Evolutionary conservation across 2,797 vertebrate genomes (phyloP).

Genomic region (Discoglossus pictus): DNA sequence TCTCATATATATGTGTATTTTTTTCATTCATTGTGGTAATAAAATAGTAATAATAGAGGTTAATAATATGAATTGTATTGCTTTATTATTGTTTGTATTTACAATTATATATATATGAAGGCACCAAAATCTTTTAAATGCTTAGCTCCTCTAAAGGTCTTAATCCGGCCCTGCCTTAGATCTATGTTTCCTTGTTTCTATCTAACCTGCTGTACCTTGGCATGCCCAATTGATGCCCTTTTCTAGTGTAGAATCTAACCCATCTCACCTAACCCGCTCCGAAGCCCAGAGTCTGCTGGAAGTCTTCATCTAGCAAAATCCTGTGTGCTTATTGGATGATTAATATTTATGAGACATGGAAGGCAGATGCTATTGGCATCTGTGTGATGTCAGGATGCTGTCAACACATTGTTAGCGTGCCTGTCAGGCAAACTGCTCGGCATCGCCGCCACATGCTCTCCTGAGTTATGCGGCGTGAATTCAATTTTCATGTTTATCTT

Average conservation of each 20-base stretch:
- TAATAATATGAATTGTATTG: too few species aligned
- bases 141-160: too few species aligned
- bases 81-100: too few species aligned
- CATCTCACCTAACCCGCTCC: not conserved
- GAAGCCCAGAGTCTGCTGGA: not conserved
- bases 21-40: too few species aligned
- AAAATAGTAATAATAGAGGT: too few species aligned
- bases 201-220: not conserved
- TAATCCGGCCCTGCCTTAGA: too few species aligned
- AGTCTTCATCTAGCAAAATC: not conserved
- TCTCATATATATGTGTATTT: too few species aligned
- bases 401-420: slow-evolving; percentile 76
- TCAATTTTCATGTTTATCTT: slow-evolving; percentile 56
- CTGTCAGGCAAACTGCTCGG: slow-evolving; percentile 72
- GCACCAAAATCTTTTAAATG: too few species aligned
- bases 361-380: slow-evolving; percentile 78
- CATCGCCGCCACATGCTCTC: slow-evolving; percentile 54
- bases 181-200: too few species aligned
- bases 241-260: not conserved
- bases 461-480: slow-evolving; percentile 62
- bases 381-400: slow-evolving; percentile 77
- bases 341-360: slow-evolving; percentile 64
- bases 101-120: too few species aligned
- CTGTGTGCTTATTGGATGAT: slow-evolving; percentile 45
- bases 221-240: not conserved